phyloP scores from a whole-genome alignment of 2,888 invertebrate species.

The Trisateles emortualis region DNA sequence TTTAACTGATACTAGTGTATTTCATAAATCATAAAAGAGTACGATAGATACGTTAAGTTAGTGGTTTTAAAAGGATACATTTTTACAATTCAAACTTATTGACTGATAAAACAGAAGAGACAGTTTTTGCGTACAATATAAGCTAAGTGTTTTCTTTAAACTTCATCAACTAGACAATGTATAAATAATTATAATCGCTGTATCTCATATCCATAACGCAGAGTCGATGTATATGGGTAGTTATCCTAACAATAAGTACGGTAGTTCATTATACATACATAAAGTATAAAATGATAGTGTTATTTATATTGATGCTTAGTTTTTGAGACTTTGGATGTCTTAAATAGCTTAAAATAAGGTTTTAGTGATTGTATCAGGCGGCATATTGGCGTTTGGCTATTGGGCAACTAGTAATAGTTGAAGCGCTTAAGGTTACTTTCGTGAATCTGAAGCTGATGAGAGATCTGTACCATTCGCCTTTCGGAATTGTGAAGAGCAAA shows the following conservation, averaged over 20 bases:
- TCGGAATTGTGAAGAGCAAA: constrained; percentile 13
- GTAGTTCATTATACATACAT: constrained; percentile 80
- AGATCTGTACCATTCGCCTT: constrained; percentile 14
- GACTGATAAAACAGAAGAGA: constrained; percentile 78
- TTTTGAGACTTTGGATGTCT: constrained; percentile 81
- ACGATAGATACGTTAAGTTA: constrained; percentile 77
- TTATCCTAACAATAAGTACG: constrained; percentile 72
- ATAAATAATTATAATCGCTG: constrained; percentile 72
- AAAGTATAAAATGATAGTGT: constrained; percentile 81
- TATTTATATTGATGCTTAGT: constrained; percentile 85
- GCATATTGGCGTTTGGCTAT: constrained; percentile 79
- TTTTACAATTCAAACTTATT: constrained; percentile 77
- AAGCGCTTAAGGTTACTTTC: constrained; percentile 26
- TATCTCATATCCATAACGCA: constrained; percentile 75
- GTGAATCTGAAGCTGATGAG: constrained; percentile 15
- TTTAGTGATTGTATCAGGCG: constrained; percentile 74
- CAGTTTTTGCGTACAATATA: constrained; percentile 75
- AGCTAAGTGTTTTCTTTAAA: constrained; percentile 69
- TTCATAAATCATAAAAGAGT: constrained; percentile 70
- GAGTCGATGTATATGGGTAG: constrained; percentile 77
- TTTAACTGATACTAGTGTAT: constrained; percentile 78
- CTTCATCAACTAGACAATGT: constrained; percentile 70
- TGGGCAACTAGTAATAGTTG: constrained; percentile 34
- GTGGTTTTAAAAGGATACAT: constrained; percentile 69
- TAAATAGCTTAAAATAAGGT: constrained; percentile 75